Percentiles rank a stretch among this genome's conserved stretches.
Evolutionary conservation across 2,113 vertebrate genomes (phyloP).

Genomic region (Pangasianodon gigas): DNA sequence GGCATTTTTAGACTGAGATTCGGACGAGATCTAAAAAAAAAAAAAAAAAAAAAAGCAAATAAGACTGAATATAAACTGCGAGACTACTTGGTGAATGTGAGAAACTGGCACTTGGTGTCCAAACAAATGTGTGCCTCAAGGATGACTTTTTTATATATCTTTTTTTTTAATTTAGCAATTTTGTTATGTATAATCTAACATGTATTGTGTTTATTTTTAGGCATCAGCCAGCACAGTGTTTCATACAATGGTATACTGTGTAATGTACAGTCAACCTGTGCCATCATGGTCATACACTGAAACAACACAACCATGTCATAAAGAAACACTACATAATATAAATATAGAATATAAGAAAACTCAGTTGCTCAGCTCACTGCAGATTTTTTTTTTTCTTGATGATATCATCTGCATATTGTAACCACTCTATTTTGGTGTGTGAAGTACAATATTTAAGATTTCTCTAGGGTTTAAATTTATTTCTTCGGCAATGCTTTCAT

Average conservation of each 20-base stretch:
- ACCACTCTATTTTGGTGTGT: not conserved
- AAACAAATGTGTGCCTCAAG: constrained; percentile 9
- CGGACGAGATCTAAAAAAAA: too few species aligned
- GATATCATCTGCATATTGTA: not conserved
- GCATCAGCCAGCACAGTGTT: not conserved
- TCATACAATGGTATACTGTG: not conserved
- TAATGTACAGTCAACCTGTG: constrained; percentile 12
- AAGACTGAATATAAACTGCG: not conserved
- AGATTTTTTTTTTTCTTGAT: not conserved
- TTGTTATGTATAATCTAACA: constrained; percentile 9
- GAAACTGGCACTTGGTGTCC: not conserved
- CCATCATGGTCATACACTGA: constrained; percentile 5
- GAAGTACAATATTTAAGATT: not conserved
- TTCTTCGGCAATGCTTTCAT: not conserved
- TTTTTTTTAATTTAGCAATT: not conserved
- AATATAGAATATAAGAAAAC: not conserved
- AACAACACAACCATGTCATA: not conserved
- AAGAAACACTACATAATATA: not conserved
- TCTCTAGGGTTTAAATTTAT: not conserved
- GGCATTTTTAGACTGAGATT: not conserved
- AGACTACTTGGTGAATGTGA: not conserved
- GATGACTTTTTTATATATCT: not conserved
- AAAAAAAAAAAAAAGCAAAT: not conserved
- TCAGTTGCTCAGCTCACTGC: not conserved
- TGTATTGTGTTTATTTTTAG: not conserved